Conservation (phyloP, 2,888 invertebrate species). For the Selenia dentaria region DNA sequence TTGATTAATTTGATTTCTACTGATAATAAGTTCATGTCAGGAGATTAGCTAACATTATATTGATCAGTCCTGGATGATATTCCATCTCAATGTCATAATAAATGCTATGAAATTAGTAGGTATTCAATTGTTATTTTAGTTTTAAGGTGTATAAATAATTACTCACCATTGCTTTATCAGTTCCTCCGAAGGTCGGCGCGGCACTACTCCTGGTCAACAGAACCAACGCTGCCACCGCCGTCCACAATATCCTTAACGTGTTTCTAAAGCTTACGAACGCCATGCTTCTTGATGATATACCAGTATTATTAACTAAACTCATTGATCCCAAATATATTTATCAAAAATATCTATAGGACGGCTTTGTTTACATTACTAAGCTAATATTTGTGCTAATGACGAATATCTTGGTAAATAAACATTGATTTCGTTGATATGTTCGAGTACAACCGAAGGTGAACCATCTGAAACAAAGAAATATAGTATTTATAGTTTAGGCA, state of each 20-base stretch:
- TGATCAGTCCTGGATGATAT: no score
- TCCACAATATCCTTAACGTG: constrained; percentile 67
- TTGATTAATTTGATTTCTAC: not conserved
- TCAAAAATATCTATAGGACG: constrained; percentile 60
- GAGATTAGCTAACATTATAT: no score
- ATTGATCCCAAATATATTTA: constrained; percentile 58
- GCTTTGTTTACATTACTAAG: constrained; percentile 55
- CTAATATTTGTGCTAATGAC: constrained; percentile 48
- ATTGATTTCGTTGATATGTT: constrained; percentile 52
- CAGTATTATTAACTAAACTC: constrained; percentile 55
- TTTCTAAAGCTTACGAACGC: constrained; percentile 60
- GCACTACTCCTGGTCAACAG: constrained; percentile 67
- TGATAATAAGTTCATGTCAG: no score
- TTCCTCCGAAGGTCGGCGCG: constrained; percentile 69
- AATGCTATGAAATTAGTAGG: no score
- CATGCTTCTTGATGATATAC: constrained; percentile 58
- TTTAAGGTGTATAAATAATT: not conserved
- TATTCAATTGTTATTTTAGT: no score
- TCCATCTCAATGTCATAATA: constrained; percentile 21
- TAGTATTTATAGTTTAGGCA: constrained; percentile 5
- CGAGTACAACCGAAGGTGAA: constrained; percentile 47
- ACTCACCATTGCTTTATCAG: constrained; percentile 78
- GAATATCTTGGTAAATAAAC: constrained; percentile 50
- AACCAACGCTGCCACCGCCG: constrained; percentile 55
- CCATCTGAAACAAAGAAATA: constrained; percentile 67